phyloP scores from a whole-genome alignment of 2,113 vertebrate genomes.

The Psilopogon haemacephalus region DNA sequence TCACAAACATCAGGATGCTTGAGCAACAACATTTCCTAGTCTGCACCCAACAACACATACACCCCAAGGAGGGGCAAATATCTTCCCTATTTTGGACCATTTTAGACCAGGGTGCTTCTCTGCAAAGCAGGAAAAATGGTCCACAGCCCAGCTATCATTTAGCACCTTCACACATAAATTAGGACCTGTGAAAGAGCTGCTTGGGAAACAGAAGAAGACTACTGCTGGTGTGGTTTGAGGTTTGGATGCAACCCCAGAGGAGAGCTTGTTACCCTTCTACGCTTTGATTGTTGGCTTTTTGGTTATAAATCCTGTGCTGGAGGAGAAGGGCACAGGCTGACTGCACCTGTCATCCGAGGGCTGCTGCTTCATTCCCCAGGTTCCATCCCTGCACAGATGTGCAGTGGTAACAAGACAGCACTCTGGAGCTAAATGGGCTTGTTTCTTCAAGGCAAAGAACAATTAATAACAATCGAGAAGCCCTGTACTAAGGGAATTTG shows the following conservation, averaged over 20 bases:
- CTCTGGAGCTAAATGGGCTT: neutral
- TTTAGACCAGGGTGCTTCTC: neutral
- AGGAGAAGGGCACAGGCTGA: neutral
- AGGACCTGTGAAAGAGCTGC: neutral
- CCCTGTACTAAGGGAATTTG: neutral
- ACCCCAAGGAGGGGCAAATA: neutral
- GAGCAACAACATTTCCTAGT: neutral
- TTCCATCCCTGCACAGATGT: neutral
- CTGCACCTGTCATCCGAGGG: neutral
- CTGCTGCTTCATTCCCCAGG: conserved; percentile 5
- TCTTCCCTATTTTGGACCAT: neutral
- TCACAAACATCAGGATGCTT: neutral
- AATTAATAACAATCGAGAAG: conserved; percentile 21
- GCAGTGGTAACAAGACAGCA: neutral
- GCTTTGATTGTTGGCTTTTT: neutral
- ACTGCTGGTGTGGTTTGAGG: neutral
- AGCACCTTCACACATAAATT: neutral
- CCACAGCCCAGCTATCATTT: neutral
- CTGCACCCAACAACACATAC: neutral
- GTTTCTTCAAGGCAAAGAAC: neutral
- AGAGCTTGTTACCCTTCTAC: neutral
- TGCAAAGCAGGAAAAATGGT: neutral
- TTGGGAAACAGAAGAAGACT: neutral
- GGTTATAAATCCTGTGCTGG: neutral
- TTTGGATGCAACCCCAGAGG: neutral